These are phyloP conservation scores for Augochlorella aurata DNA, from an alignment of 2,888 invertebrate species.

Conservation along the genomic window DNA sequence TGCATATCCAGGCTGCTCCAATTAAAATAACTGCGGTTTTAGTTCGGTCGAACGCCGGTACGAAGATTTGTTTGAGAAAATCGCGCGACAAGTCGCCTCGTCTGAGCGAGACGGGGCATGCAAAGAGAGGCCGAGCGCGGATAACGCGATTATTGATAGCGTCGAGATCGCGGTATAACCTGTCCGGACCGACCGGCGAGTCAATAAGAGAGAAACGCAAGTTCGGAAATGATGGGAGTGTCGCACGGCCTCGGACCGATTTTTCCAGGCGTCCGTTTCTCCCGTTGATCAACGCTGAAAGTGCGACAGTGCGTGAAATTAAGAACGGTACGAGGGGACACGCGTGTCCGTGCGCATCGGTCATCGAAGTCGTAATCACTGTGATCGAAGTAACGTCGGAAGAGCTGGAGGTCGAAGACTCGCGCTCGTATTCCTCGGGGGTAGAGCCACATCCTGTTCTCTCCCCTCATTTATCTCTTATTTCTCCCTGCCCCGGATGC, in stretches of 20 bases:
- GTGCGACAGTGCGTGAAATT: constrained; percentile 62
- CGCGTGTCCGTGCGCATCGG: constrained; percentile 46
- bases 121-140: too few species aligned
- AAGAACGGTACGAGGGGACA: constrained; percentile 40
- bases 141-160: background rate
- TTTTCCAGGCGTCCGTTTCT: constrained; percentile 37
- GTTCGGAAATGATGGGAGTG: constrained; percentile 20
- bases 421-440: constrained; percentile 43
- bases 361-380: constrained; percentile 74
- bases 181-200: background rate
- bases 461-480: constrained; percentile 44
- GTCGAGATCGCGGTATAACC: background rate
- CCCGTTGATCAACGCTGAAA: constrained; percentile 41
- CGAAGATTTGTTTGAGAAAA: too few species aligned
- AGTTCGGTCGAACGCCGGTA: too few species aligned
- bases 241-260: constrained; percentile 4
- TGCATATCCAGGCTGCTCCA: too few species aligned
- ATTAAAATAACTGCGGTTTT: too few species aligned
- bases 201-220: background rate
- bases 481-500: constrained; percentile 29
- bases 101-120: background rate
- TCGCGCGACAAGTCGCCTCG: background rate
- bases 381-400: constrained; percentile 70
- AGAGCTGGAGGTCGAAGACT: constrained; percentile 60
- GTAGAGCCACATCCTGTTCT: constrained; percentile 51